Base-by-base conservation (phyloP, 2,113 vertebrate genomes). In the Corythornis cristatus region DNA sequence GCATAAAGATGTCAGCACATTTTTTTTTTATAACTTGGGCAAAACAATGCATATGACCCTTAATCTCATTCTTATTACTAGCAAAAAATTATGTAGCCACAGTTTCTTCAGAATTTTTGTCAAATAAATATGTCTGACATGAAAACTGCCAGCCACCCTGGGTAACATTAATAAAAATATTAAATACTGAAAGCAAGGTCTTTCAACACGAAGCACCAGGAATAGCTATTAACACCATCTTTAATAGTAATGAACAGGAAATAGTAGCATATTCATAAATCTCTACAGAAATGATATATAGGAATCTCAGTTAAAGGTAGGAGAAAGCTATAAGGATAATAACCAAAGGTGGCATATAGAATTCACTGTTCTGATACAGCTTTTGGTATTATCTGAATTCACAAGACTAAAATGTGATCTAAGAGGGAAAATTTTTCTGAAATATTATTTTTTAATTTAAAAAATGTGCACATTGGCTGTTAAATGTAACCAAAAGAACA, bases 1-100 rank as follows among this genome's bases (percentile, higher is more conserved):
- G 57, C 7, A 0, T 86, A 81, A 93, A 89, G 46, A 89, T 84
- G 67, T 93, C 90, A 96, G 74, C 83, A 94, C 48, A 48, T 82
- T 65, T 90, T 87, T 86, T 84, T 89, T 86, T 84, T 70, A 78
- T 91, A 93, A 65, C 61, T 75, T 81, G 29, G 26, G 50, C n/a
- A 86, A 90, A 93, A 96, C 81, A 96, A 93, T 86, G 53, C 48
- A 67, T 87, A 73, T 85, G 51, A 74, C 77, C 42, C 76, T 88
- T 79, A 81, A 72, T 76, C 54, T 94, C 51, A 42, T 88, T 92
- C 54, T 72, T 10, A 81, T 57, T 68, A 65, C 29, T 18, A 72
- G 62, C 18, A 93, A 86, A 92, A 37, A 93, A 58, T 43, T 53
- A 29, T 73, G 79, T 72, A 83, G 92, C 33, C 61, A 88, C 18